Base-by-base conservation (phyloP, 64 coral and sea anemone genomes). In the Astreopora myriophthalma region DNA sequence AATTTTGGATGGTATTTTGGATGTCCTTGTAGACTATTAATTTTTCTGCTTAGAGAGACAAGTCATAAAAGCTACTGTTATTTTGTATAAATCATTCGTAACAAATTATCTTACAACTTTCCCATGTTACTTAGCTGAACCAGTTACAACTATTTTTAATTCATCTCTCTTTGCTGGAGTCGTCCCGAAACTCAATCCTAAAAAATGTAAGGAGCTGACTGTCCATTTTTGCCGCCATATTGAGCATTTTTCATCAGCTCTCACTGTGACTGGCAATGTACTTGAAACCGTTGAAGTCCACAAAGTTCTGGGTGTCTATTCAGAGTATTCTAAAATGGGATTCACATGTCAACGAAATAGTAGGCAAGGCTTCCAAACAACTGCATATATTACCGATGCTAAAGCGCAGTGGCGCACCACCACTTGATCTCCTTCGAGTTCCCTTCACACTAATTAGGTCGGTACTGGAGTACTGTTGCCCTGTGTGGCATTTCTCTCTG, bases 1-100 rank as follows among this genome's bases (percentile, higher is more conserved):
- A 55, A 79, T 44, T 79, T 79, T 79, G 39, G 75, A 25, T 79
- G 49, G 75, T 44, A 79, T n/a, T n/a, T n/a, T n/a, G n/a, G n/a
- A n/a, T n/a, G n/a, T 26, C 66, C 22, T 27, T 69, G 66, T 69
- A 69, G 66, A 69, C 66, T 24, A 69, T 69, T 69, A 69, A 69
- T 69, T 69, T 69, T 69, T 69, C 66, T 69, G 66, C 22, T 69
- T 69, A 69, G 25, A 5, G 9, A 42, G 39, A n/a, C 39, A 42
- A 42, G 9, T 42, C 66, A 26, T 69, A 23, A 69, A 69, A 23
- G 66, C 25, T 26, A 69, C 22, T 69, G 25, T 26, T 69, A 29
- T 69, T 69, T 69, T 69, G 26, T 69, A 3, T 69, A 24, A 69
- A 23, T 69, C 20, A 69, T 69, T 69, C 39, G 9, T 42, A 42